Evolutionary conservation across 1,140 invertebrate species (phyloP).

Genomic region (Drosophila fuyamai): DNA sequence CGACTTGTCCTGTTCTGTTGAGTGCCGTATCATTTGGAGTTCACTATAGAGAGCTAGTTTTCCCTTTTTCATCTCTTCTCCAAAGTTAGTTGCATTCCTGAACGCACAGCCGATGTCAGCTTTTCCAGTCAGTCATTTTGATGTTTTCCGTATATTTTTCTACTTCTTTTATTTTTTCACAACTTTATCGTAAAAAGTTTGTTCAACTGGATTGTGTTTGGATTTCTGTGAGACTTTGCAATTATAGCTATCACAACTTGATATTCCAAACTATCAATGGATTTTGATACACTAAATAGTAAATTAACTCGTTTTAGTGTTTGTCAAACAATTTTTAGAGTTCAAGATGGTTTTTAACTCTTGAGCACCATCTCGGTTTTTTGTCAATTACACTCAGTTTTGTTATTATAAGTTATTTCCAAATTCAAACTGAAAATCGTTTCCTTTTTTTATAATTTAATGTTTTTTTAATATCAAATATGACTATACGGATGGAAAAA

Average conservation of each 20-base stretch:
- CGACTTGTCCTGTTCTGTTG: constrained; percentile 28
- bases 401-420: too few species aligned
- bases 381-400: too few species aligned
- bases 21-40: constrained; percentile 65
- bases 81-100: constrained; percentile 51
- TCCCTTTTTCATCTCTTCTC: not conserved
- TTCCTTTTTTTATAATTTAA: constrained; percentile 51
- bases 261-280: not conserved
- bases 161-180: constrained; percentile 9
- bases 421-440: too few species aligned
- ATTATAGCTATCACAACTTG: constrained; percentile 18
- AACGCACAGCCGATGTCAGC: constrained; percentile 53
- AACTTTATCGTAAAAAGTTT: constrained; percentile 49
- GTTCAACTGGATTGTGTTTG: constrained; percentile 28
- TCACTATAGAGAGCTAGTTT: constrained; percentile 27
- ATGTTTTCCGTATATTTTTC: constrained; percentile 30
- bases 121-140: constrained; percentile 34
- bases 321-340: too few species aligned
- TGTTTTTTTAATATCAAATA: constrained; percentile 55
- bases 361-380: too few species aligned
- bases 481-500: constrained; percentile 30
- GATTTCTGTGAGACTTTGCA: constrained; percentile 16
- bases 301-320: not conserved
- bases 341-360: too few species aligned
- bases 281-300: not conserved